Conservation (phyloP, 2,113 vertebrate species). For the Merops nubicus region DNA sequence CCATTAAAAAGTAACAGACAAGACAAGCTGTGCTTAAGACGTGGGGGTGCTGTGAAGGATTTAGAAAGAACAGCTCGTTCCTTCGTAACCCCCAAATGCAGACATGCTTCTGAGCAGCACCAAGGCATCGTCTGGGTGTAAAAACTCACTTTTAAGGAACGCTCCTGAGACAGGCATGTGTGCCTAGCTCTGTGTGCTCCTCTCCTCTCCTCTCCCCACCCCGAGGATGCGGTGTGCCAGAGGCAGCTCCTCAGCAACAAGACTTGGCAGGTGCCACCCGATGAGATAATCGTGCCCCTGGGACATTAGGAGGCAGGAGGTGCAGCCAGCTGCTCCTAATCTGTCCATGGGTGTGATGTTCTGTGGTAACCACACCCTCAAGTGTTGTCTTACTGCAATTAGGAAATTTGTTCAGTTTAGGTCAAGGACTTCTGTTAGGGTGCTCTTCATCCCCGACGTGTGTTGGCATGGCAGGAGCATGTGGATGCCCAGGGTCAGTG, state of each 20-base stretch:
- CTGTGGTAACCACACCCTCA: slow-evolving; percentile 48
- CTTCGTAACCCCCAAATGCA: neutral
- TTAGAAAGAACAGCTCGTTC: neutral
- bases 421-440: neutral
- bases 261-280: slow-evolving; percentile 49
- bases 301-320: slow-evolving; percentile 17
- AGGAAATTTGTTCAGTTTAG: slow-evolving; percentile 51
- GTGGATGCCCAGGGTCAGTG: neutral
- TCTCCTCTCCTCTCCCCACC: neutral
- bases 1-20: neutral
- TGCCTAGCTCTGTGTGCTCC: neutral
- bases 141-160: slow-evolving; percentile 15
- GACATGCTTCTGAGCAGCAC: neutral
- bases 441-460: neutral
- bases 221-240: neutral
- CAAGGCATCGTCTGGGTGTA: neutral
- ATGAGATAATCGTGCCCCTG: slow-evolving; percentile 51
- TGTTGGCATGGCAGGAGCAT: neutral
- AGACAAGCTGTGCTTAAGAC: neutral
- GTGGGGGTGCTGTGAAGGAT: neutral
- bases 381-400: slow-evolving; percentile 36
- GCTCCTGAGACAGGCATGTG: neutral
- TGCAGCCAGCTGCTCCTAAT: slow-evolving; percentile 50
- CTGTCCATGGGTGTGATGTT: slow-evolving; percentile 46
- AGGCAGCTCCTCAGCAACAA: slow-evolving; percentile 43